phyloP scores from a whole-genome alignment of 2,797 vertebrate species.

The Urocyon cinereoargenteus region DNA sequence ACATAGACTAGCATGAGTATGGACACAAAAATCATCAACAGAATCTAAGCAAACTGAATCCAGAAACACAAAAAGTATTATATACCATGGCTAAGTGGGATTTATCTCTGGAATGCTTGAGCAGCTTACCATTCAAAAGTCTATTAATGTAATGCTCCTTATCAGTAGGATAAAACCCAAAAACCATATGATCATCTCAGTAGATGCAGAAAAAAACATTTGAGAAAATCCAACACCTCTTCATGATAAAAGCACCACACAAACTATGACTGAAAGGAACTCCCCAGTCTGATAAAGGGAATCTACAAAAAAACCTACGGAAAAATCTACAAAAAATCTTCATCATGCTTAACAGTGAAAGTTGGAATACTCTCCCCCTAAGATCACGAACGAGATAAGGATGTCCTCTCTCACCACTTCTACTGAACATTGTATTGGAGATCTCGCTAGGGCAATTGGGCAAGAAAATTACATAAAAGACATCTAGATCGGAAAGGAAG shows the following conservation, averaged over 20 bases:
- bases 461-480: neutral
- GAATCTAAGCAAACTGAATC: neutral
- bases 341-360: neutral
- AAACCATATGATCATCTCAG: neutral
- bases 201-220: neutral
- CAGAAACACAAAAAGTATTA: conserved; percentile 9
- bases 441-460: neutral
- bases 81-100: neutral
- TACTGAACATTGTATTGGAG: neutral
- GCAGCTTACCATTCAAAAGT: neutral
- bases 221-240: neutral
- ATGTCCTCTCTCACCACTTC: neutral
- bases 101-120: neutral
- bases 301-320: neutral
- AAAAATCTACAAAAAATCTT: neutral
- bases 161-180: neutral
- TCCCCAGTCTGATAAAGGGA: neutral
- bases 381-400: neutral
- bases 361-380: neutral
- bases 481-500: neutral
- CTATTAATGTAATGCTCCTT: neutral
- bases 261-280: neutral
- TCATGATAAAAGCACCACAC: neutral
- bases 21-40: neutral
- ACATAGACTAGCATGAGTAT: neutral